A percentile compares a stretch with the other conserved stretches of the same genome.
These are phyloP conservation scores for Festucalex cinctus DNA, from an alignment of 2,113 vertebrate species.

Conservation along the genomic window DNA sequence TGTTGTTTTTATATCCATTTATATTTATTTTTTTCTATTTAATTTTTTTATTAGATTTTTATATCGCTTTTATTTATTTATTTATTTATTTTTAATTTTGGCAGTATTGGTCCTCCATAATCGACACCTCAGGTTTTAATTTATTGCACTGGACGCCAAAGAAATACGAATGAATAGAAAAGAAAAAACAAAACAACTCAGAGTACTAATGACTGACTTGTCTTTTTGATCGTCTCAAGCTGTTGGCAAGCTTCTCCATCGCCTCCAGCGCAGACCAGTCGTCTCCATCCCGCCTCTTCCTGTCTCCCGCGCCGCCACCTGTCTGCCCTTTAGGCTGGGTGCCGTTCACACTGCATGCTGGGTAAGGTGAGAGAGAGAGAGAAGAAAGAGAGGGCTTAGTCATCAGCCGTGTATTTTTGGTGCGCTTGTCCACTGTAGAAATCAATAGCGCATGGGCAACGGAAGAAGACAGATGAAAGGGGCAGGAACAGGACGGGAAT, in stretches of 20 bases:
- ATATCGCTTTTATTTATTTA: too few species aligned
- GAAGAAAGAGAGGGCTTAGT: constrained; percentile 18
- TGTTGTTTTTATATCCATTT: too few species aligned
- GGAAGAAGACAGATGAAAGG: constrained; percentile 16
- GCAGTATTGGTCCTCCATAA: too few species aligned
- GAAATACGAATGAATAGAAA: neutral
- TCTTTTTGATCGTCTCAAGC: constrained; percentile 69
- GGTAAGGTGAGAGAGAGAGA: constrained; percentile 14
- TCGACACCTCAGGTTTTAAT: neutral
- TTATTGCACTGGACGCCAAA: neutral
- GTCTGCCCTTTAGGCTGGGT: constrained; percentile 25
- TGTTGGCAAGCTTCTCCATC: constrained; percentile 10
- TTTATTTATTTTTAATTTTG: too few species aligned
- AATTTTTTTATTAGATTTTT: too few species aligned
- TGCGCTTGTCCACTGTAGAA: constrained; percentile 41
- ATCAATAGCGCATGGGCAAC: constrained; percentile 52
- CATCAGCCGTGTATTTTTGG: constrained; percentile 57
- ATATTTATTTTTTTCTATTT: too few species aligned
- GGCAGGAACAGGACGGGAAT: constrained; percentile 23
- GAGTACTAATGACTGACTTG: constrained; percentile 55
- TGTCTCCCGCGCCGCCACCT: constrained; percentile 7
- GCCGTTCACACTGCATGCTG: constrained; percentile 58
- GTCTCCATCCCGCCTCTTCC: constrained; percentile 15
- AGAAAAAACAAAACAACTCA: neutral
- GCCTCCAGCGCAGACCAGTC: constrained; percentile 29